Evolutionary conservation across 2,888 invertebrate species (phyloP).

Genomic region (Galerucella calmariensis): DNA sequence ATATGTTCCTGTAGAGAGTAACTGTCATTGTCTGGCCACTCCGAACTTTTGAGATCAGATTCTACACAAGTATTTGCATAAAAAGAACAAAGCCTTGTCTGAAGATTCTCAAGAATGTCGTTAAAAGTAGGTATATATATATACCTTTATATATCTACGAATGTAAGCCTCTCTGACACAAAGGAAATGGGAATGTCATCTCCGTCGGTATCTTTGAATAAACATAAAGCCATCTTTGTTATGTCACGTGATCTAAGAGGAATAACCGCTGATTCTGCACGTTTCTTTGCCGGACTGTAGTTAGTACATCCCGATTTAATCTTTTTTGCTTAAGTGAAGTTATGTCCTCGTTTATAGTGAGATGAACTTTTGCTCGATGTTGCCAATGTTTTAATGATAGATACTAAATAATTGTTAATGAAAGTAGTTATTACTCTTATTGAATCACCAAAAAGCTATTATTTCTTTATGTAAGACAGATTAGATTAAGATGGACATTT

Average conservation of each 20-base stretch:
- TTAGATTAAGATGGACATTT: too few relatives aligned
- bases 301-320: conserved; percentile 29
- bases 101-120: conserved; percentile 31
- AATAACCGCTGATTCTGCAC: conserved; percentile 35
- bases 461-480: too few relatives aligned
- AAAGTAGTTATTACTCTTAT: too few relatives aligned
- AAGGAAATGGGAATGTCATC: conserved; percentile 12
- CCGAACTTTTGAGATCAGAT: conserved; percentile 7
- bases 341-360: conserved; percentile 29
- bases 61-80: conserved; percentile 19
- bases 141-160: conserved; percentile 15
- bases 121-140: conserved; percentile 24
- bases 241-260: conserved; percentile 32
- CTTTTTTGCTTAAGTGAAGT: conserved; percentile 17
- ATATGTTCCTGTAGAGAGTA: too few relatives aligned
- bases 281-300: conserved; percentile 32
- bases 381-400: neutral
- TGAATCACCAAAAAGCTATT: too few relatives aligned
- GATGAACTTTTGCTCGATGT: conserved; percentile 12
- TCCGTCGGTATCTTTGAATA: neutral
- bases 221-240: conserved; percentile 15
- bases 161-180: conserved; percentile 10
- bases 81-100: conserved; percentile 17
- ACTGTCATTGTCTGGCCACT: neutral
- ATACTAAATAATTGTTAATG: too few relatives aligned